Base-by-base conservation (phyloP, 2,888 invertebrate species). In the Xylocampa areola region DNA sequence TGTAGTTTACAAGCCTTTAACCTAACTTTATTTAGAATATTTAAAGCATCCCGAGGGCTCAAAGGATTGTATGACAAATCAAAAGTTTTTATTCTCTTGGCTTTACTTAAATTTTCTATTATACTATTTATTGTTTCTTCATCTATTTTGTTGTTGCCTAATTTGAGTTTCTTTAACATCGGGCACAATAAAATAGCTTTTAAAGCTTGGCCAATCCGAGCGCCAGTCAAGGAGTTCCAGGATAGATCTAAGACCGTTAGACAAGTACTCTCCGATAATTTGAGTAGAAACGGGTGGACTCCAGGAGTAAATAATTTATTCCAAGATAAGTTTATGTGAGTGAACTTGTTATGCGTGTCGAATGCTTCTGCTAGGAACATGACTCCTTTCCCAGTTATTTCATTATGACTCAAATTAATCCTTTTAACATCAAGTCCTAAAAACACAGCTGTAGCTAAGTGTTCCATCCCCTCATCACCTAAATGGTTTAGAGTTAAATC, bases 11-110 rank as follows among this genome's bases (percentile, higher is more conserved):
- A 85, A 30, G 41, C 54, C 3, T 32, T 14, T 0, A 39, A 40
- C 53, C 76, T 81, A 58, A 89, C 65, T 73, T 81, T 85, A 2
- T 50, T 27, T 1, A 91, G 64, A 21, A 89, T 49, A 11, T 27
- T 57, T 0, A 81, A 11, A 7, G 90, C 86, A 41, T 90, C 89
- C 0, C 29, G 58, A 7, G 82, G 76, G 1, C 79, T 72, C 68
- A 91, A 43, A 0, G 90, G 90, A 51, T 91, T 91, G 33, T 67
- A 81, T 6, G 91, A 90, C 44, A 91, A 65, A 79, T 89, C 73
- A 1, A 91, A 71, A 0, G 79, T 82, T 0, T 67, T 48, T 14
- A 91, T 43, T 30, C 82, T 86, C 41, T 82, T 81, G 0, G 90
- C 79, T 39, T 70, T 80, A 0, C 14, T 29, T 27, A 91, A 50